Evolutionary conservation across 2,113 vertebrate species (phyloP).

Genomic region (Aleadryas rufinucha): DNA sequence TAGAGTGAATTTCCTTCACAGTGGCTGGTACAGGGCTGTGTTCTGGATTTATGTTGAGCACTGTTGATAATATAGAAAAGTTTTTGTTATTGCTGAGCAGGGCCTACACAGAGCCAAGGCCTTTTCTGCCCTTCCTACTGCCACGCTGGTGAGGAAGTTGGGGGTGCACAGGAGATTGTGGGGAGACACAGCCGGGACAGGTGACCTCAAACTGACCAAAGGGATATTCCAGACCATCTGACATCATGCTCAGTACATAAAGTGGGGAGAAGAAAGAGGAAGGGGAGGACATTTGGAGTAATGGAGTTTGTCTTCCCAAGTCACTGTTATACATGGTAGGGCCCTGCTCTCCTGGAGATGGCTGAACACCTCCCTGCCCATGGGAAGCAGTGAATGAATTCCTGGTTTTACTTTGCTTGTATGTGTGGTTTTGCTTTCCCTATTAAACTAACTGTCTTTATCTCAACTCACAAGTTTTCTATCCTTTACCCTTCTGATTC

Average conservation of each 20-base stretch:
- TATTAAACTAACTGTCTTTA: background rate
- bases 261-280: background rate
- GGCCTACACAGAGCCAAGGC: background rate
- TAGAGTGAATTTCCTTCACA: background rate
- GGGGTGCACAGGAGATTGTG: rapidly evolving
- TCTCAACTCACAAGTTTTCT: background rate
- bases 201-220: background rate
- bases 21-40: background rate
- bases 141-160: rapidly evolving
- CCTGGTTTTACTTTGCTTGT: background rate
- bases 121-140: background rate
- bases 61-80: background rate
- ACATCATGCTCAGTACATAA: background rate
- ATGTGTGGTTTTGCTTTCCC: background rate
- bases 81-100: background rate
- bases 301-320: background rate
- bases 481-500: background rate
- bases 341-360: background rate
- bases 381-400: background rate
- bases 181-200: background rate
- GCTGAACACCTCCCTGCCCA: background rate
- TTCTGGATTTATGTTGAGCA: background rate
- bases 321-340: background rate
- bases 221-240: background rate
- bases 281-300: too few relatives aligned